Evolutionary conservation across 2,888 invertebrate genomes (phyloP).

Genomic region (Rhagonycha lutea): DNA sequence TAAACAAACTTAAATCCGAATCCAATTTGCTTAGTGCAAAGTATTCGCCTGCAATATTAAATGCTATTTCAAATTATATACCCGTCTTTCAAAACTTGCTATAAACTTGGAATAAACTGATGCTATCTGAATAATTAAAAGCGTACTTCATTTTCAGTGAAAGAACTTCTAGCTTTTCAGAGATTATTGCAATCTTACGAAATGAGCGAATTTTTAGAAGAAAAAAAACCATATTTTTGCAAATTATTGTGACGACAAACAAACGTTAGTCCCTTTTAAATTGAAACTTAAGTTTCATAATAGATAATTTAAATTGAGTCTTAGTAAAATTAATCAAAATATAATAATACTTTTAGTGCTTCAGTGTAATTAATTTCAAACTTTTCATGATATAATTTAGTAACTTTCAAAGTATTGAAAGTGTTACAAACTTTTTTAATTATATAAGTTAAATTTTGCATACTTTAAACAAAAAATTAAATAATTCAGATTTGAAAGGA

Average conservation of each 20-base stretch:
- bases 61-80: conserved; percentile 23
- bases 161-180: conserved; percentile 12
- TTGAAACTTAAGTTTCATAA: not conserved
- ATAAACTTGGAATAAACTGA: conserved; percentile 22
- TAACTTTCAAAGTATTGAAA: not conserved
- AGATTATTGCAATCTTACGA: conserved; percentile 12
- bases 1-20: conserved; percentile 13
- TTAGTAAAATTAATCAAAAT: not conserved
- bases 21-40: conserved; percentile 24
- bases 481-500: not conserved
- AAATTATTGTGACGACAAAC: not conserved
- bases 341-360: not conserved
- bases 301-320: not conserved
- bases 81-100: conserved; percentile 25
- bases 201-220: not conserved
- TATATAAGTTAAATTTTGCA: not conserved
- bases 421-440: not conserved
- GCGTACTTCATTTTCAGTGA: conserved; percentile 18
- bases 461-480: not conserved
- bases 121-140: conserved; percentile 27
- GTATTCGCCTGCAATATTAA: conserved; percentile 20
- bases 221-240: not conserved
- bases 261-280: not conserved
- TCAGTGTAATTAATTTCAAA: not conserved
- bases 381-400: not conserved